Conservation (phyloP, 2,113 vertebrate genomes). For the Scomber japonicus region DNA sequence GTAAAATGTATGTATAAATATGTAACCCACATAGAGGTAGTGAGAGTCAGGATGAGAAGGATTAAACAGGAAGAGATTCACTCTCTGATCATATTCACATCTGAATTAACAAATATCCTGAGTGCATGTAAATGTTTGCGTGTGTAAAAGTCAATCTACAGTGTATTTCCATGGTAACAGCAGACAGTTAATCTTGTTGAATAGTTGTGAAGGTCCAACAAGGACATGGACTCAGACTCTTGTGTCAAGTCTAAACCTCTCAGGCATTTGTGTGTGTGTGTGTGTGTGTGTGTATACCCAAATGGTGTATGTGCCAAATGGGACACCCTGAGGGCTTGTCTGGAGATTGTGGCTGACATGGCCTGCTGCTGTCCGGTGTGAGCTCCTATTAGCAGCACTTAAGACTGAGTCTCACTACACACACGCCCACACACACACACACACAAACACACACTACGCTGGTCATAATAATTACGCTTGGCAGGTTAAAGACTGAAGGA, state of each 20-base stretch:
- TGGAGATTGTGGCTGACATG: constrained; percentile 81
- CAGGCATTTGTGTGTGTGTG: constrained; percentile 47
- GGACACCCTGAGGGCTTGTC: constrained; percentile 83
- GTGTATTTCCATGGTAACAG: constrained; percentile 33
- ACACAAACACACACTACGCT: constrained; percentile 35
- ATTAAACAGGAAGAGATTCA: constrained; percentile 34
- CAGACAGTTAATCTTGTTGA: constrained; percentile 56
- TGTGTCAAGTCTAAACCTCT: constrained; percentile 65
- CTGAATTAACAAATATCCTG: constrained; percentile 23
- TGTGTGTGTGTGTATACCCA: constrained; percentile 35
- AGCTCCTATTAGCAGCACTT: constrained; percentile 78
- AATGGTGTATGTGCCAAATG: constrained; percentile 72
- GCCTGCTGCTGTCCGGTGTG: constrained; percentile 79
- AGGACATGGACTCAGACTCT: constrained; percentile 64
- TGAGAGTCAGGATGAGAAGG: constrained; percentile 16
- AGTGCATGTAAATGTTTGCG: background rate
- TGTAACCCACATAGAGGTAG: constrained; percentile 74
- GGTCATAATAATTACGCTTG: constrained; percentile 51
- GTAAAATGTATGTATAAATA: constrained; percentile 75
- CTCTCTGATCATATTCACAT: constrained; percentile 20
- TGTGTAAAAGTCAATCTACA: constrained; percentile 16
- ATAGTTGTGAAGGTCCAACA: constrained; percentile 64
- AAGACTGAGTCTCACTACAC: constrained; percentile 54
- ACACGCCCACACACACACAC: constrained; percentile 38
- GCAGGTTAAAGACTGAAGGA: constrained; percentile 62